These are phyloP conservation scores for Physella acuta DNA, from an alignment of 1,140 invertebrate species.

Conservation along the genomic window DNA sequence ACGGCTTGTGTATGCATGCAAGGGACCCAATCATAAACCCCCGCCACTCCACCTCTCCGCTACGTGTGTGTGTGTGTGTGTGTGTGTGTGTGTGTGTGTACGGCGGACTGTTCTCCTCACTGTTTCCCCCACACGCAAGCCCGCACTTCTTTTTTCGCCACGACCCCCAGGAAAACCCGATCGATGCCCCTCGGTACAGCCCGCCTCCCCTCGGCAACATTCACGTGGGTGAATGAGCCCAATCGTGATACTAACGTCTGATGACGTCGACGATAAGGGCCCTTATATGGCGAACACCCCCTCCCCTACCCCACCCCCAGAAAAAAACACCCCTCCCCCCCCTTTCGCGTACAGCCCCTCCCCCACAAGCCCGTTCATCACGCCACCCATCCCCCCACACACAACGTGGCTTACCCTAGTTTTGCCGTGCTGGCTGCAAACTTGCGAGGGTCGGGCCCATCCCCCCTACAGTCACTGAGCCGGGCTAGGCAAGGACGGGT, in stretches of 20 bases:
- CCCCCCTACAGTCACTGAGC: background rate
- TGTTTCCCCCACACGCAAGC: background rate
- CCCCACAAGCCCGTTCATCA: background rate
- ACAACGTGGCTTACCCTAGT: conserved; percentile 4
- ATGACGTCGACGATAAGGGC: background rate
- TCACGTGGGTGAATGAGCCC: too few species aligned
- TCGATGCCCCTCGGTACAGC: background rate
- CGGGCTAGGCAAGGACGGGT: background rate
- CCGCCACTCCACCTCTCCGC: background rate
- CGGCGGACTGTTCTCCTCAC: background rate
- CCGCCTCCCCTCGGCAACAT: background rate
- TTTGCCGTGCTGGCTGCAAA: background rate
- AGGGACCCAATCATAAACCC: background rate
- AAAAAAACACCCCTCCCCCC: background rate
- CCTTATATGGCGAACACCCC: background rate
- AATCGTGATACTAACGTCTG: too few species aligned
- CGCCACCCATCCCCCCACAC: background rate
- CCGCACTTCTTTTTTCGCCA: background rate
- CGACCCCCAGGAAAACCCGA: background rate
- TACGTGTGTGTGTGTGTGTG: background rate
- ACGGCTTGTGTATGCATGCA: too few species aligned
- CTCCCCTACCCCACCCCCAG: background rate
- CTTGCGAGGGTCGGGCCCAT: background rate
- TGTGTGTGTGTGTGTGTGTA: background rate
- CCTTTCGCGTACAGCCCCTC: background rate